Percentiles rank a stretch among this genome's conserved stretches.
phyloP scores from a whole-genome alignment of 2,888 invertebrate species.

The Morpho helenor region DNA sequence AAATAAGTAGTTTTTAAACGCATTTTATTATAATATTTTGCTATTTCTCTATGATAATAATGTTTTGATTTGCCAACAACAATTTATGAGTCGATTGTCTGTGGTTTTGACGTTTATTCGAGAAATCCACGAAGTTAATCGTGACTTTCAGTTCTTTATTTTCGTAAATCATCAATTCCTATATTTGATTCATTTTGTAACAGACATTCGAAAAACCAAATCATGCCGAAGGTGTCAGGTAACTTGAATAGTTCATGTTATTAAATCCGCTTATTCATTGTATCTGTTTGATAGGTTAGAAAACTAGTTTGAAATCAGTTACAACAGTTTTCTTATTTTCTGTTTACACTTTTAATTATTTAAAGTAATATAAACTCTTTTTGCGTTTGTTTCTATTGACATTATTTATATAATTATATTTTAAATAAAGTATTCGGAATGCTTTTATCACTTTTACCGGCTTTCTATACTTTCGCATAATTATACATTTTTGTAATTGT shows the following conservation, averaged over 20 bases:
- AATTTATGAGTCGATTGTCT: background rate
- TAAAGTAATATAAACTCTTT: too few relatives aligned
- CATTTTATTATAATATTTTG: too few relatives aligned
- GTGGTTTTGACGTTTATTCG: slow-evolving; percentile 9
- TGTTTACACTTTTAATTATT: background rate
- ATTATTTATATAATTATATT: too few relatives aligned
- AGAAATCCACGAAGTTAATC: slow-evolving; percentile 40
- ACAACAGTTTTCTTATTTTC: slow-evolving; percentile 2
- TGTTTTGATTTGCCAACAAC: too few relatives aligned
- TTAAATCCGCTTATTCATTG: slow-evolving; percentile 24
- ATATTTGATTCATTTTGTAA: background rate
- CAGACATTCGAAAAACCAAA: slow-evolving; percentile 21
- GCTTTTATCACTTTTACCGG: too few relatives aligned
- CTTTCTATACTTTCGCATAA: too few relatives aligned
- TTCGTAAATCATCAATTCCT: background rate
- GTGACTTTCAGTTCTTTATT: slow-evolving; percentile 58
- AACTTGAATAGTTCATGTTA: slow-evolving; percentile 29
- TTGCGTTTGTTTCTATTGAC: too few relatives aligned
- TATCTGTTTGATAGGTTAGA: slow-evolving; percentile 28
- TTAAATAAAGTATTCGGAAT: too few relatives aligned
- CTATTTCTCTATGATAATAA: too few relatives aligned
- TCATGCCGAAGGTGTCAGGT: slow-evolving; percentile 71
- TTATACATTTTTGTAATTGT: too few relatives aligned
- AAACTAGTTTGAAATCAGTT: slow-evolving; percentile 12
- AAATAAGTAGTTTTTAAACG: too few relatives aligned